Base-by-base conservation (phyloP, 2,113 vertebrate species). In the Columba livia region DNA sequence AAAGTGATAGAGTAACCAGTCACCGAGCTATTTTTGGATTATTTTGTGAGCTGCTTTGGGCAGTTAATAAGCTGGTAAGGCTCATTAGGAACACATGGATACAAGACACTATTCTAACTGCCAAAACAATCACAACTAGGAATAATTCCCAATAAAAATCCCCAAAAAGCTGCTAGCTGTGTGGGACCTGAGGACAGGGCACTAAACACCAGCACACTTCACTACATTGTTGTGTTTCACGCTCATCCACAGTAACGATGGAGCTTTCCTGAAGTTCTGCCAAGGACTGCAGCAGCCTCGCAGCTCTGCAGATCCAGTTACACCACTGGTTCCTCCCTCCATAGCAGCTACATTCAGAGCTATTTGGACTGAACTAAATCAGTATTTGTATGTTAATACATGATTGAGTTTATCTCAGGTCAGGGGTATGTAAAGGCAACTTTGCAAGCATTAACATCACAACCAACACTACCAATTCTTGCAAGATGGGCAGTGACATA, bases 21-120 rank as follows among this genome's bases (percentile, higher is more conserved):
- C 94, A 90, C 85, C 58, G 29, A n/a, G 92, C 94, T 96, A 93
- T 94, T 97, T 97, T 90, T 31, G 62, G 87, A 96, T 79, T 83
- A 89, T 85, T 91, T 97, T 83, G 57, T 0, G 24, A 75, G 83
- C 79, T 93, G 60, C 67, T 96, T 91, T 83, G 84, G 73, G 66
- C 79, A 95, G 67, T 89, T 93, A 86, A 90, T 92, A 97, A 96
- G 86, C 85, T 65, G 72, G 83, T 78, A 87, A 94, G 80, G 61
- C 40, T 92, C 69, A 50, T 69, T 69, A 92, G 50, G 73, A 93
- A 93, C 81, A 86, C 74, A 67, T 0, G 34, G 40, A 84, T 64
- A 50, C 84, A 24, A 81, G 77, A 73, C 3, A 38, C 31, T 40
- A 24, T 53, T 88, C 62, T 20, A 77, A 77, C 8, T 78, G 69